phyloP scores from a whole-genome alignment of 2,888 invertebrate species.

The Cheilosia variabilis region DNA sequence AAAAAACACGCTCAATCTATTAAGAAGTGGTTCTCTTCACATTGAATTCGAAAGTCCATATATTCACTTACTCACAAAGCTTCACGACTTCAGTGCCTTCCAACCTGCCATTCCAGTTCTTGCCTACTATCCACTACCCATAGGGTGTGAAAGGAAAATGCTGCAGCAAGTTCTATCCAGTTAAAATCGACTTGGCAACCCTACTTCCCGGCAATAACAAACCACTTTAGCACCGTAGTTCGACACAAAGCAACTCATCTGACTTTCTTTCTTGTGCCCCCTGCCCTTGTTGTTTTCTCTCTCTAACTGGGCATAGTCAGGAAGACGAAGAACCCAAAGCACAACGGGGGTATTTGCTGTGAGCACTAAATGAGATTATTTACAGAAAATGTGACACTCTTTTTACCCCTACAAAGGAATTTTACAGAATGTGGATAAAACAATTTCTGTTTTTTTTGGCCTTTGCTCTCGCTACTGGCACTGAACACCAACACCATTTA shows the following conservation, averaged over 20 bases:
- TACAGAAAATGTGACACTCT: conserved; percentile 46
- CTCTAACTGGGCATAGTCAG: not conserved
- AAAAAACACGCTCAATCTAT: no score
- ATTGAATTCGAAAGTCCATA: no score
- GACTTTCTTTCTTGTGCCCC: conserved; percentile 19
- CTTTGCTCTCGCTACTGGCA: not conserved
- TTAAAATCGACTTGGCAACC: conserved; percentile 12
- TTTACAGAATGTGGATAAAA: conserved; percentile 63
- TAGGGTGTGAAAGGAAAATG: no score
- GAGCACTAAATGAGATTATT: conserved; percentile 70
- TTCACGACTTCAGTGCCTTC: no score
- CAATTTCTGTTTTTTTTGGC: conserved; percentile 39
- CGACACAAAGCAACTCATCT: conserved; percentile 39
- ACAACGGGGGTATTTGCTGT: conserved; percentile 35
- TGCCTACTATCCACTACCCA: no score
- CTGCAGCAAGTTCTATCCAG: no score
- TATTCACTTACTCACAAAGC: no score
- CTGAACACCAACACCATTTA: conserved; percentile 5
- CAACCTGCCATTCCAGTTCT: no score
- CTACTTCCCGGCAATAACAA: conserved; percentile 22
- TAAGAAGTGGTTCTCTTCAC: no score
- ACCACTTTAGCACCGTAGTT: conserved; percentile 52
- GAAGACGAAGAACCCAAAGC: not conserved
- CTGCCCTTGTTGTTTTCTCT: not conserved
- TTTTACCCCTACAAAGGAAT: conserved; percentile 41